These are phyloP conservation scores for Lathronympha strigana DNA, from an alignment of 2,888 invertebrate genomes.

Conservation along the genomic window DNA sequence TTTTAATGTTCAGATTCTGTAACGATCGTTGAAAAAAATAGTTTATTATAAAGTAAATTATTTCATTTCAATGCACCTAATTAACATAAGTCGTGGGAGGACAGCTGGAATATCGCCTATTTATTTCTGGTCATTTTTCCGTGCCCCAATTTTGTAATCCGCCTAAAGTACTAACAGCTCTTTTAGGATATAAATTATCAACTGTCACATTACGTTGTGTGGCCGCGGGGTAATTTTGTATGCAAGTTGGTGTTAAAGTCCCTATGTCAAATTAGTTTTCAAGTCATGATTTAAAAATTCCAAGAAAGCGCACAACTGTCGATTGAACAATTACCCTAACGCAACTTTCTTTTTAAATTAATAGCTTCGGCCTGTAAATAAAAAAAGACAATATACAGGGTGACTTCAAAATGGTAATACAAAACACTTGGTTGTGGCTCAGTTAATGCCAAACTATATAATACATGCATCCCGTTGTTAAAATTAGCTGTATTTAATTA, in stretches of 20 bases:
- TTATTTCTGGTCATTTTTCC: conserved; percentile 35
- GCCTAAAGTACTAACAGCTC: conserved; percentile 11
- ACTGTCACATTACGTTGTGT: conserved; percentile 5
- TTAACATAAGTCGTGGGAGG: conserved; percentile 39
- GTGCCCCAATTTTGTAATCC: conserved; percentile 25
- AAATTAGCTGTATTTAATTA: too few species aligned
- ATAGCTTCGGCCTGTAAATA: conserved; percentile 17
- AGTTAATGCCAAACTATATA: too few species aligned
- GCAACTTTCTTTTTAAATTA: conserved; percentile 28
- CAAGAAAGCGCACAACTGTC: conserved; percentile 8
- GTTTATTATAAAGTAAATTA: conserved; percentile 59
- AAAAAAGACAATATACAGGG: conserved; percentile 30
- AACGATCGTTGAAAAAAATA: conserved; percentile 60
- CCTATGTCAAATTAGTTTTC: neutral
- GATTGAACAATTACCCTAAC: conserved; percentile 11
- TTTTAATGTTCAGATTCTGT: conserved; percentile 62
- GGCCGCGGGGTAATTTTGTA: neutral
- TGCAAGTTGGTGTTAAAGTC: neutral
- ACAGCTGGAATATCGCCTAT: conserved; percentile 25
- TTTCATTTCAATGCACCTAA: conserved; percentile 55
- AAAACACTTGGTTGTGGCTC: too few species aligned
- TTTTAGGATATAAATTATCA: conserved; percentile 14
- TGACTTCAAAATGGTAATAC: too few species aligned
- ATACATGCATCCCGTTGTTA: too few species aligned
- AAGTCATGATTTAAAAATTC: neutral